phyloP scores from a whole-genome alignment of 2,888 invertebrate species.

The Stenodema calcarata region DNA sequence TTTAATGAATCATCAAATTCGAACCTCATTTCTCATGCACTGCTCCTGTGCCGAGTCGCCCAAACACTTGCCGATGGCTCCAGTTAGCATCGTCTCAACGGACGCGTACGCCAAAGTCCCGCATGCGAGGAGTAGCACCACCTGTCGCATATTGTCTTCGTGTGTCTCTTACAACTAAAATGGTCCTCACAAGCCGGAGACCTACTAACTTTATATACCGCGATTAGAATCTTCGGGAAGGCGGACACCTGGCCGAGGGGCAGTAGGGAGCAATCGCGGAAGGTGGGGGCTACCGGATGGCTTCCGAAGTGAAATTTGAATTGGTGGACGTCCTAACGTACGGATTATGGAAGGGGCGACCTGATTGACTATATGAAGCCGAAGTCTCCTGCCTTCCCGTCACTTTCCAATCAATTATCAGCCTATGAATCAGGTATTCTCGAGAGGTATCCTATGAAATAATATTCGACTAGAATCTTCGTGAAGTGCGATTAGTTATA shows the following conservation, averaged over 20 bases:
- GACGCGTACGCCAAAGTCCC: slow-evolving; percentile 59
- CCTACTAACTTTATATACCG: slow-evolving; percentile 49
- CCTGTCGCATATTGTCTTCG: slow-evolving; percentile 1
- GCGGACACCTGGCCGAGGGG: neutral
- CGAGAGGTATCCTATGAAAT: too few species aligned
- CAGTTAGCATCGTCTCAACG: slow-evolving; percentile 74
- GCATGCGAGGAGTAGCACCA: slow-evolving; percentile 24
- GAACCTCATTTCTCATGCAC: slow-evolving; percentile 47
- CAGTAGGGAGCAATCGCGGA: neutral
- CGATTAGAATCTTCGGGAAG: slow-evolving; percentile 15
- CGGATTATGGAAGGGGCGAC: neutral
- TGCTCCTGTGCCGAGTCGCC: slow-evolving; percentile 39
- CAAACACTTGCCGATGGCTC: slow-evolving; percentile 74
- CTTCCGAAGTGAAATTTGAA: neutral
- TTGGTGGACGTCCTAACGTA: neutral
- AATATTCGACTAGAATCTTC: too few species aligned
- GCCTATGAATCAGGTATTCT: too few species aligned
- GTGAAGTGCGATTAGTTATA: too few species aligned
- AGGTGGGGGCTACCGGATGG: neutral
- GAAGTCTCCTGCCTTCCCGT: neutral
- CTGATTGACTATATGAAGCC: neutral
- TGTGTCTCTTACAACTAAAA: slow-evolving; percentile 3
- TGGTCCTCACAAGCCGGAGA: slow-evolving; percentile 4
- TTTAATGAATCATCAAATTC: neutral
- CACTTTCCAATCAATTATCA: neutral